These are phyloP conservation scores for Sepiola atlantica DNA, from an alignment of 2,888 invertebrate species.

Conservation along the genomic window DNA sequence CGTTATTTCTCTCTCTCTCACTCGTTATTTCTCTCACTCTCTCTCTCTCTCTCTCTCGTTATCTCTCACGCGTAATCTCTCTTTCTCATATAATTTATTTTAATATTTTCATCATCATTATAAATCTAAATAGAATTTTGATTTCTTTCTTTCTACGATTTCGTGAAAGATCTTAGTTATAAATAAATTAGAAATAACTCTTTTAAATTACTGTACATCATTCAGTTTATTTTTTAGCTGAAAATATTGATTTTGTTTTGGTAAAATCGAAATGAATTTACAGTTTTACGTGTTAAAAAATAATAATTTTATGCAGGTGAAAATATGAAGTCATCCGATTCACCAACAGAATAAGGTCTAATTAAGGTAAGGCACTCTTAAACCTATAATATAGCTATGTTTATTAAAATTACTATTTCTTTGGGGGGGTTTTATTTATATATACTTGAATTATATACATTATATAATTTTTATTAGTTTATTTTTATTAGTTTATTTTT, in stretches of 20 bases:
- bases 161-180: neutral
- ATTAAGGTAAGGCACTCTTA: constrained; percentile 24
- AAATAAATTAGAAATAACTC: neutral
- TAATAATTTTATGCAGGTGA: constrained; percentile 2
- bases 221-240: neutral
- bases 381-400: neutral
- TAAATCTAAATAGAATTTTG: neutral
- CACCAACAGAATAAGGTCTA: constrained; percentile 32
- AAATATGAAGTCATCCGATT: constrained; percentile 32
- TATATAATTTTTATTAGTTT: too few relatives aligned
- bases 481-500: too few relatives aligned
- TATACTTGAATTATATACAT: neutral
- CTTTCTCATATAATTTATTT: neutral
- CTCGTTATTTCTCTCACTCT: neutral
- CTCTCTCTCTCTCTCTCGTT: neutral
- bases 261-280: neutral
- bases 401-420: neutral
- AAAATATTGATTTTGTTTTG: constrained; percentile 4
- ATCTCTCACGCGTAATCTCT: too few relatives aligned
- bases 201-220: too few relatives aligned
- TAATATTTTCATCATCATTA: too few relatives aligned
- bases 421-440: neutral
- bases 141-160: neutral
- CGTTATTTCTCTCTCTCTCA: neutral
- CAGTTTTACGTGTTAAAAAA: neutral